Evolutionary conservation across 2,888 invertebrate species (phyloP).

Genomic region (Agriopis leucophaearia): DNA sequence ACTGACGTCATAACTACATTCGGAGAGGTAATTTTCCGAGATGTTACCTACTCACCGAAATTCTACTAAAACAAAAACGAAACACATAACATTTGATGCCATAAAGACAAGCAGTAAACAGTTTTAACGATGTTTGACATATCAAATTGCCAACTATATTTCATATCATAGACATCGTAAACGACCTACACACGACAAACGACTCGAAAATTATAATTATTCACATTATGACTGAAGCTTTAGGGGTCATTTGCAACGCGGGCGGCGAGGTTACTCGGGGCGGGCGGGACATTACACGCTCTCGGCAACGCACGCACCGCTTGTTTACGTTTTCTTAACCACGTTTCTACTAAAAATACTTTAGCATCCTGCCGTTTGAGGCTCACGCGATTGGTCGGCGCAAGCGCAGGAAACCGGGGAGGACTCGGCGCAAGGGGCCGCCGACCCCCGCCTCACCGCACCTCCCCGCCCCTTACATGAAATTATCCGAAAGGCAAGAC

Average conservation of each 20-base stretch:
- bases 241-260: constrained; percentile 53
- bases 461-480: constrained; percentile 66
- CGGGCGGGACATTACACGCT: constrained; percentile 59
- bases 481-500: constrained; percentile 77
- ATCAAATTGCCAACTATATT: constrained; percentile 46
- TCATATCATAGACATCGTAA: constrained; percentile 56
- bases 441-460: constrained; percentile 51
- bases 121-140: constrained; percentile 38
- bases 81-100: constrained; percentile 30
- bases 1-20: not conserved
- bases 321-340: constrained; percentile 85
- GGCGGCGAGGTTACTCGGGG: constrained; percentile 58
- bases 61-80: constrained; percentile 26
- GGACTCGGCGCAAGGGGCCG: constrained; percentile 67
- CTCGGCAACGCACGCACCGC: constrained; percentile 67
- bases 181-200: constrained; percentile 61
- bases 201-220: constrained; percentile 65
- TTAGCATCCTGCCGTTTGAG: constrained; percentile 85
- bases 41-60: constrained; percentile 15
- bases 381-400: constrained; percentile 79
- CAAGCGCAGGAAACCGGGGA: constrained; percentile 76
- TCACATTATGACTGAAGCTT: constrained; percentile 61
- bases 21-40: constrained; percentile 1
- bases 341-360: constrained; percentile 85
- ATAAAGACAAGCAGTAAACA: constrained; percentile 31